These are phyloP conservation scores for Danio jaintianensis DNA, from an alignment of 2,797 vertebrate genomes.

Conservation along the genomic window DNA sequence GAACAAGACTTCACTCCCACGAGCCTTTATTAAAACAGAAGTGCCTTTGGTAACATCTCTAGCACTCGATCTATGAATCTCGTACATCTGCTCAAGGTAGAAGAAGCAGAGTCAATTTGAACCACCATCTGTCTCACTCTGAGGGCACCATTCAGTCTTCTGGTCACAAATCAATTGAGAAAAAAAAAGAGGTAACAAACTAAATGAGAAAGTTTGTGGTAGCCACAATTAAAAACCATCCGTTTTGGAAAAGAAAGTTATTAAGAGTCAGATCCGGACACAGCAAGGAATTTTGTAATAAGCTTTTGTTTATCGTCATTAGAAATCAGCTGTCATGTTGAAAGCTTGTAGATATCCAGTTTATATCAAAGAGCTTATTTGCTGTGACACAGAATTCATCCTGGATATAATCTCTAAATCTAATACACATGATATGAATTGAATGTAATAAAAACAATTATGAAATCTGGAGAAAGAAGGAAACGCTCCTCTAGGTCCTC, in stretches of 20 bases:
- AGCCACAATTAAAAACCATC: not conserved
- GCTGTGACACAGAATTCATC: too few species aligned
- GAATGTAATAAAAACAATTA: constrained; percentile 1
- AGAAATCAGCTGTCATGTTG: not conserved
- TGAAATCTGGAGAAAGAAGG: not conserved
- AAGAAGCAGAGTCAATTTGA: not conserved
- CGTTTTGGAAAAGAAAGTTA: not conserved
- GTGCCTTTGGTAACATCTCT: not conserved
- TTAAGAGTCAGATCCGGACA: not conserved
- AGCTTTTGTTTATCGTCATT: not conserved
- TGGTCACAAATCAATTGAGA: not conserved
- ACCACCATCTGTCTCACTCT: constrained; percentile 4
- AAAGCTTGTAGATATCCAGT: not conserved
- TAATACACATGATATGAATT: not conserved
- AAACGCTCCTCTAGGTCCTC: too few species aligned
- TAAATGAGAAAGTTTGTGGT: not conserved
- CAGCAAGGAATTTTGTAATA: not conserved
- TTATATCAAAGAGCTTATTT: not conserved
- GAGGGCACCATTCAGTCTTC: not conserved
- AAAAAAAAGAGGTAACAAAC: not conserved
- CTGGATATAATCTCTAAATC: not conserved
- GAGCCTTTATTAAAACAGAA: constrained; percentile 30
- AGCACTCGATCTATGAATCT: not conserved
- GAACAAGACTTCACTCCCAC: not conserved
- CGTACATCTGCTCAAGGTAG: not conserved